Base-by-base conservation (phyloP, 2,797 vertebrate genomes). In the Cyprinodon diabolis region DNA sequence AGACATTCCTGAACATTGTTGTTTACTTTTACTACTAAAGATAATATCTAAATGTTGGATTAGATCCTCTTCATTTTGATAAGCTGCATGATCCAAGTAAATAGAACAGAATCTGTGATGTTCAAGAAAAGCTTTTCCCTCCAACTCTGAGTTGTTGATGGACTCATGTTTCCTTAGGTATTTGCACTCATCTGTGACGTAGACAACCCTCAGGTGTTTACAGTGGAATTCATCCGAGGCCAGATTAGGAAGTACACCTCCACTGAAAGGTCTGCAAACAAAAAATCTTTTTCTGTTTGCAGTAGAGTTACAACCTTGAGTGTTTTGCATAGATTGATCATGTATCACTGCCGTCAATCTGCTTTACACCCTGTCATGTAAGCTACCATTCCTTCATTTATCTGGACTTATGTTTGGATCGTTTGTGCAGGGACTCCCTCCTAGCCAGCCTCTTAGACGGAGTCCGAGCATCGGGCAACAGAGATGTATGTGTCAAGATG, bases 401-500 rank as follows among this genome's bases (percentile, higher is more conserved):
- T 25, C 68, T 52, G 60, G 56, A 62, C 74, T n/a, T 77, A 35
- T 71, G 19, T 75, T n/a, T 66, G 0, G 70, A 5, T 11, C 45
- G 40, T 40, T 12, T 79, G 66, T 75, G 25, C 84, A 99, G 98
- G 94, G 98, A 99, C 93, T 98, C 98, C 21, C 94, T 99, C 72
- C 85, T 99, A 91, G 98, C 98, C 84, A 99, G 98, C 87, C 92
- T 99, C 52, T 93, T 99, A 65, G 98, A 99, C 92, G 97, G 98
- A 77, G 98, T 99, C 62, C 95, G 98, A 84, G 98, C 98, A 0
- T 99, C 98, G 72, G 98, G 98, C 66, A 99, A 99, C 87, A 95
- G 98, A 87, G 98, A 99, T 68, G 96, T 99, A 63, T 99, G 98
- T 88, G 98, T 99, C 69, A 99, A 99, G 93, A 99, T 99, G 97